These are phyloP conservation scores for Spea multiplicata DNA, from an alignment of 2,113 vertebrate genomes.

Conservation along the genomic window DNA sequence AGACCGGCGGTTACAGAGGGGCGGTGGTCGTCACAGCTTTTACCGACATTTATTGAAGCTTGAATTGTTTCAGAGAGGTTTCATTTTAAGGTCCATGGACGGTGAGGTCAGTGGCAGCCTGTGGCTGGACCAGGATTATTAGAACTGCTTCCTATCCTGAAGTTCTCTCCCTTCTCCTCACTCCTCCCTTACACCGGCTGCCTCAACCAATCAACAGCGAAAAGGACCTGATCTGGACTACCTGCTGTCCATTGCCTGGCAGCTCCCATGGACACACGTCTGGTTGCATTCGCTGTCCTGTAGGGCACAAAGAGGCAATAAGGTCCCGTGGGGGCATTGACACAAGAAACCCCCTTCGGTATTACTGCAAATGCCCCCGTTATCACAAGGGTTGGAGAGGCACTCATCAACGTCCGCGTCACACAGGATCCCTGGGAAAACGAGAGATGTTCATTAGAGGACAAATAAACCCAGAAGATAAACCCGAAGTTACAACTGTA, in stretches of 20 bases:
- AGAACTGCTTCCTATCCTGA: too few relatives aligned
- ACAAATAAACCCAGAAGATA: too few relatives aligned
- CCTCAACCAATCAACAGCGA: too few relatives aligned
- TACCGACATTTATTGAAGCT: too few relatives aligned
- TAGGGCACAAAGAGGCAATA: slow-evolving; percentile 5
- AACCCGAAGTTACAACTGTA: too few relatives aligned
- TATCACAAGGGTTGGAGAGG: slow-evolving; percentile 30
- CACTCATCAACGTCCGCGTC: slow-evolving; percentile 46
- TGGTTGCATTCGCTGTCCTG: slow-evolving; percentile 25
- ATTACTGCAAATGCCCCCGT: slow-evolving; percentile 36
- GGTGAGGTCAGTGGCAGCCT: too few relatives aligned
- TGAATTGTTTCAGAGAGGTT: too few relatives aligned
- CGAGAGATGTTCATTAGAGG: not conserved
- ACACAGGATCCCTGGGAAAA: not conserved
- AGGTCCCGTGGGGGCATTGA: slow-evolving; percentile 30
- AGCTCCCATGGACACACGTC: slow-evolving; percentile 17
- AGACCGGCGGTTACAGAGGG: not conserved
- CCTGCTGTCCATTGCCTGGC: slow-evolving; percentile 10
- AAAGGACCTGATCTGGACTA: not conserved
- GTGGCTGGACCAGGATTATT: too few relatives aligned
- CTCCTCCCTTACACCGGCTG: too few relatives aligned
- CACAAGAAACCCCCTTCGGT: slow-evolving; percentile 27
- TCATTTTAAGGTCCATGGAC: too few relatives aligned
- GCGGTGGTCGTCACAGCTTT: too few relatives aligned
- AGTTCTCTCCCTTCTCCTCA: too few relatives aligned